These are phyloP conservation scores for Alosa alosa DNA, from an alignment of 2,113 vertebrate genomes.

Conservation along the genomic window DNA sequence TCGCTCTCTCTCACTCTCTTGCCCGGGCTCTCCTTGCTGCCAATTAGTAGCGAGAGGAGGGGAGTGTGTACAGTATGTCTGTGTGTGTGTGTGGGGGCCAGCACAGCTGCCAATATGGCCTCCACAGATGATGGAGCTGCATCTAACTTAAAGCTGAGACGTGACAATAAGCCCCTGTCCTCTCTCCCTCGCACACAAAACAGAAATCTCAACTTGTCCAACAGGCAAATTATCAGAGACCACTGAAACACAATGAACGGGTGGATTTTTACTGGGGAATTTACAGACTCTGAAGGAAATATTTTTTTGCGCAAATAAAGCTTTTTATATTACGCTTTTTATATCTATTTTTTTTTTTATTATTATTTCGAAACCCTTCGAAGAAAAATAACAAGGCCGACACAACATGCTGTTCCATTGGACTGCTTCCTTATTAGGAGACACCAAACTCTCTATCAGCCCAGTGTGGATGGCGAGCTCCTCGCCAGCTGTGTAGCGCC, in stretches of 20 bases:
- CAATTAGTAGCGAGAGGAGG: constrained; percentile 56
- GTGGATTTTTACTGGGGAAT: background rate
- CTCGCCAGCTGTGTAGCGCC: background rate
- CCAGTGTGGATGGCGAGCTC: background rate
- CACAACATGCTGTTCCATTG: background rate
- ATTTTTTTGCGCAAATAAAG: background rate
- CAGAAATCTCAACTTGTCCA: background rate
- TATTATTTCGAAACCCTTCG: background rate
- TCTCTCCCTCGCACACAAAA: background rate
- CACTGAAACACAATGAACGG: background rate
- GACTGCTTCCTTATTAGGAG: constrained; percentile 6
- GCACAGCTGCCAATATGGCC: constrained; percentile 32
- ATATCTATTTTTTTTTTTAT: background rate
- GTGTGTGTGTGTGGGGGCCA: background rate
- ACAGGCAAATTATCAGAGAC: background rate
- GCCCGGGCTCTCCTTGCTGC: constrained; percentile 30
- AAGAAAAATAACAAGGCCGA: background rate
- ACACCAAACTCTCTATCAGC: background rate
- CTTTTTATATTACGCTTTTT: background rate
- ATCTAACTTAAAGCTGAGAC: background rate
- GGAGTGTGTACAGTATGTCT: constrained; percentile 31
- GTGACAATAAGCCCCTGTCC: background rate
- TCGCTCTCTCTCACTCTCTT: background rate
- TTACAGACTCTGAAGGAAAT: constrained; percentile 9
- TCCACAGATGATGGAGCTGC: constrained; percentile 8